phyloP scores from a whole-genome alignment of 2,888 invertebrate species.

The Podotricha telesiphe region DNA sequence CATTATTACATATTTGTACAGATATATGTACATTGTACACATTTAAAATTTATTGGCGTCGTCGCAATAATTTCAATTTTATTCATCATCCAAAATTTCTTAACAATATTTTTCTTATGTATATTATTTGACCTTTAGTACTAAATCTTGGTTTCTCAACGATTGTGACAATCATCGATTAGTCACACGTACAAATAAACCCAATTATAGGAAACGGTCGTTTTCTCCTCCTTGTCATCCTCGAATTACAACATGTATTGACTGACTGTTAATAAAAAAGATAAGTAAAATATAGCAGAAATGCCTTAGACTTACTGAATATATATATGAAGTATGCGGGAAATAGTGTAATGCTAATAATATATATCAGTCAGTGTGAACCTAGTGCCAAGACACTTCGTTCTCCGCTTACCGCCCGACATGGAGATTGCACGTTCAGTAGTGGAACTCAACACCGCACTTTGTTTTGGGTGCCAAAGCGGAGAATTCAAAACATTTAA shows the following conservation, averaged over 20 bases:
- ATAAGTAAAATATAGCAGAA: too few species aligned
- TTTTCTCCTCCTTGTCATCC: slow-evolving; percentile 16
- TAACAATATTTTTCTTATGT: slow-evolving; percentile 15
- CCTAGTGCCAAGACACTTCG: too few species aligned
- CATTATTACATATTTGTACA: not conserved
- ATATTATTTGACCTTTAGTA: slow-evolving; percentile 26
- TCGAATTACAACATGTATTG: not conserved
- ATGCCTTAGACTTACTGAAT: too few species aligned
- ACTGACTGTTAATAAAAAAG: not conserved
- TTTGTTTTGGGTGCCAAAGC: too few species aligned
- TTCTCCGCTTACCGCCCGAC: too few species aligned
- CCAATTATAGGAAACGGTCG: slow-evolving; percentile 1
- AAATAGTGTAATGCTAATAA: too few species aligned
- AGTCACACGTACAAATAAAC: not conserved
- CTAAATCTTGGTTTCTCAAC: slow-evolving; percentile 23
- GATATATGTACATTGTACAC: slow-evolving; percentile 1
- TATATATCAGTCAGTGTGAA: too few species aligned
- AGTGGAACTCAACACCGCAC: too few species aligned
- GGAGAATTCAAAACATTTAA: too few species aligned
- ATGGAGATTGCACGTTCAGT: too few species aligned
- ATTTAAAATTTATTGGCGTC: not conserved
- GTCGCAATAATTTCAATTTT: slow-evolving; percentile 1
- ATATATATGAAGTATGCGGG: too few species aligned
- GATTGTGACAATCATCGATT: slow-evolving; percentile 16
- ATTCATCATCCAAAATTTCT: slow-evolving; percentile 9